Evolutionary conservation across 2,797 vertebrate species (phyloP).

Genomic region (Pangasius djambal): DNA sequence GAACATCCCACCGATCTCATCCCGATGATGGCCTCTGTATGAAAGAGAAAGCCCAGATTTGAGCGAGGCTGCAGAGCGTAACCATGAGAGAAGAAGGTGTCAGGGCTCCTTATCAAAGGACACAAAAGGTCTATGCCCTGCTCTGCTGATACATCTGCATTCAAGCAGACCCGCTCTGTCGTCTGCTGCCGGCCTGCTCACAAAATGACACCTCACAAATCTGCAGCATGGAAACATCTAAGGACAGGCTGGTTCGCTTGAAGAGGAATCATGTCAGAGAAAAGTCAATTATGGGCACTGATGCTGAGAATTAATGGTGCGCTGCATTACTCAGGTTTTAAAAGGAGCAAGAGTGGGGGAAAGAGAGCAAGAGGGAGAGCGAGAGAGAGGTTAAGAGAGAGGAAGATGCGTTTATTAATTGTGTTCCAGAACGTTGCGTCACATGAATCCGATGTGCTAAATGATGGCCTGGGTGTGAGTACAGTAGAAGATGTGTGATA

Average conservation of each 20-base stretch:
- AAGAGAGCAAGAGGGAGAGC: slow-evolving; percentile 62
- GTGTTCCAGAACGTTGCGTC: slow-evolving; percentile 68
- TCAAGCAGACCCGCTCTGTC: slow-evolving; percentile 56
- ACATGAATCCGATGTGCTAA: slow-evolving; percentile 72
- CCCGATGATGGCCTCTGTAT: slow-evolving; percentile 73
- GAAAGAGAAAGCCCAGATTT: slow-evolving; percentile 76
- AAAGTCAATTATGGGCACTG: slow-evolving; percentile 80
- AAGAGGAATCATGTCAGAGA: slow-evolving; percentile 80
- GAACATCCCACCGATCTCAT: slow-evolving; percentile 66
- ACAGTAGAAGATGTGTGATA: slow-evolving; percentile 70
- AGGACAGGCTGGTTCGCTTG: slow-evolving; percentile 71
- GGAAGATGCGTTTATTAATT: slow-evolving; percentile 75
- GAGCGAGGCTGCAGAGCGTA: slow-evolving; percentile 76
- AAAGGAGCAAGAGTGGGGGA: slow-evolving; percentile 61
- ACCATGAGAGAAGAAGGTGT: slow-evolving; percentile 76
- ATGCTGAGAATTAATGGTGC: slow-evolving; percentile 82
- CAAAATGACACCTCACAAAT: slow-evolving; percentile 70
- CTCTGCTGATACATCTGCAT: slow-evolving; percentile 66
- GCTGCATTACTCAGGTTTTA: slow-evolving; percentile 78
- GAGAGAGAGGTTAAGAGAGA: slow-evolving; percentile 32
- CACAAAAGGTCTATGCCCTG: slow-evolving; percentile 73
- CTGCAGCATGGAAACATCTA: slow-evolving; percentile 69
- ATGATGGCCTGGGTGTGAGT: slow-evolving; percentile 74
- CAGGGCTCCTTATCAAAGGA: slow-evolving; percentile 72
- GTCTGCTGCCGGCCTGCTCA: slow-evolving; percentile 58